phyloP scores from a whole-genome alignment of 1,140 invertebrate species.

The Drosophila orosa region DNA sequence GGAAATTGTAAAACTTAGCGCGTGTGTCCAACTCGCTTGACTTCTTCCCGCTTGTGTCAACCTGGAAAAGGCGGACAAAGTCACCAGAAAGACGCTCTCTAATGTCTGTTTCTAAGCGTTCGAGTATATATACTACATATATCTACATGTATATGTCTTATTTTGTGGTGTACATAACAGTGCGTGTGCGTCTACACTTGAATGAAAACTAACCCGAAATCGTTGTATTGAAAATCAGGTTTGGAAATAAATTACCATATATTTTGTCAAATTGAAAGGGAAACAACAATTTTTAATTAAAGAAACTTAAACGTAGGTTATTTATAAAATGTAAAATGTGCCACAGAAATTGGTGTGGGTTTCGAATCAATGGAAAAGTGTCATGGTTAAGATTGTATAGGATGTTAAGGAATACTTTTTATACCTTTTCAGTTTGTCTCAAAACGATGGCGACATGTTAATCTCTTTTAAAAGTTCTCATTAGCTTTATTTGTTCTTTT shows the following conservation, averaged over 20 bases:
- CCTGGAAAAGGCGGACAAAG: conserved; percentile 23
- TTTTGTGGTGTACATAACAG: conserved; percentile 26
- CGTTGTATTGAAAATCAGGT: background rate
- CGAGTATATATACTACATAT: conserved; percentile 1
- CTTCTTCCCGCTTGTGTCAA: conserved; percentile 61
- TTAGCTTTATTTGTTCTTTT: too few species aligned
- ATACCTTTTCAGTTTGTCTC: background rate
- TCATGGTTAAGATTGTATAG: too few species aligned
- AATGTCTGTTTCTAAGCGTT: conserved; percentile 26
- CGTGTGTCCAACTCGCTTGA: conserved; percentile 68
- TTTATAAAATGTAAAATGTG: too few species aligned
- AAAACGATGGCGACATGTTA: too few species aligned
- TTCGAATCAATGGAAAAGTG: too few species aligned
- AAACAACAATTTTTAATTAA: background rate
- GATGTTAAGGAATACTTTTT: too few species aligned
- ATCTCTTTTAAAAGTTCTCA: background rate
- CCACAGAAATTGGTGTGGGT: too few species aligned
- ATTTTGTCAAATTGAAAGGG: background rate
- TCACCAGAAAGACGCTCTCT: conserved; percentile 30
- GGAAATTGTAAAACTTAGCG: conserved; percentile 73
- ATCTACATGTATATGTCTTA: conserved; percentile 10
- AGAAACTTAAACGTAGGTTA: background rate
- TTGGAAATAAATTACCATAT: background rate
- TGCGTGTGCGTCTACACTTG: conserved; percentile 27
- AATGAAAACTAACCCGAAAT: background rate